Evolutionary conservation across 2,113 vertebrate genomes (phyloP).

Genomic region (Clinocottus analis): DNA sequence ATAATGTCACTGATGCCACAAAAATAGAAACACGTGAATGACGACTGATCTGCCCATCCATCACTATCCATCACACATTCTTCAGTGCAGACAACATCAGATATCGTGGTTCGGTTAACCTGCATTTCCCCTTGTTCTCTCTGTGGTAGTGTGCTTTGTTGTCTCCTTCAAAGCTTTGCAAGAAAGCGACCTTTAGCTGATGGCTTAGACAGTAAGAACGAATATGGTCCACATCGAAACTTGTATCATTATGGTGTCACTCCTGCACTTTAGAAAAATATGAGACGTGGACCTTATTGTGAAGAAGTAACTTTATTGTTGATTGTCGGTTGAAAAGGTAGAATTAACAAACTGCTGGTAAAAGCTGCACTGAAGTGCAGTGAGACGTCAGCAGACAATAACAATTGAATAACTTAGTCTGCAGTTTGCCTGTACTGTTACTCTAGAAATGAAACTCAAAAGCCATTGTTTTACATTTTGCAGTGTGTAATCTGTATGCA

Average conservation of each 20-base stretch:
- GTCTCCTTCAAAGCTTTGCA: slow-evolving; percentile 56
- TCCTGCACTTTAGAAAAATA: slow-evolving; percentile 74
- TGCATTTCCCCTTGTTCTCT: slow-evolving; percentile 51
- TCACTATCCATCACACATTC: slow-evolving; percentile 7
- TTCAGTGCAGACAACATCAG: slow-evolving; percentile 35
- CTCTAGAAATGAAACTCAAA: slow-evolving; percentile 46
- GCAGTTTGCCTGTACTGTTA: slow-evolving; percentile 44
- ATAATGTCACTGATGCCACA: slow-evolving; percentile 21
- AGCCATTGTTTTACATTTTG: slow-evolving; percentile 60
- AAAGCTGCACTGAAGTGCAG: slow-evolving; percentile 29
- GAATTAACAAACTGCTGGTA: slow-evolving; percentile 8
- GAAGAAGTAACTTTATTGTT: slow-evolving; percentile 48
- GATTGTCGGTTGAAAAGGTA: slow-evolving; percentile 48
- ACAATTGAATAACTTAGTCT: slow-evolving; percentile 29
- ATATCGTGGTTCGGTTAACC: slow-evolving; percentile 17
- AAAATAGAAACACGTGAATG: slow-evolving; percentile 34
- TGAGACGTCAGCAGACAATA: slow-evolving; percentile 8
- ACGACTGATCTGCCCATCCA: slow-evolving; percentile 22
- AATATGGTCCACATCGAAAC: slow-evolving; percentile 26
- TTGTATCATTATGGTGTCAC: slow-evolving; percentile 50
- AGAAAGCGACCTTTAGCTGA: slow-evolving; percentile 30
- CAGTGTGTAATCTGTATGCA: slow-evolving; percentile 26
- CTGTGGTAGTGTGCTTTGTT: slow-evolving; percentile 70
- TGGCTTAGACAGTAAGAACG: slow-evolving; percentile 23
- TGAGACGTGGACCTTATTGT: slow-evolving; percentile 55